Evolutionary conservation across 2,113 vertebrate species (phyloP).

Genomic region (Pterocles orientalis): DNA sequence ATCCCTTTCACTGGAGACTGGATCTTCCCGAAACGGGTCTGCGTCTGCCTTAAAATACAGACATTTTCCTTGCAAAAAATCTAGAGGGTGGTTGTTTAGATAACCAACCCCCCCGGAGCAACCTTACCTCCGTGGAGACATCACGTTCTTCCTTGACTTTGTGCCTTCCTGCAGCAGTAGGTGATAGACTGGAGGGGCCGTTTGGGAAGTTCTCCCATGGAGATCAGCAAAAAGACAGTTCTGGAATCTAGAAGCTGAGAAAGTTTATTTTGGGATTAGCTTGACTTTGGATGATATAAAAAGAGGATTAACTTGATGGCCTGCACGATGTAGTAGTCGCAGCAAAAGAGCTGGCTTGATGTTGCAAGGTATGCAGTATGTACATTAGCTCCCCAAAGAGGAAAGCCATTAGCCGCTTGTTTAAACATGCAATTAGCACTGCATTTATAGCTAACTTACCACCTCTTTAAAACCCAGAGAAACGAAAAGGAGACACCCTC

Average conservation of each 20-base stretch:
- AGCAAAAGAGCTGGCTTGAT: not conserved
- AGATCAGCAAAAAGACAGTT: not conserved
- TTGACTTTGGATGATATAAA: not conserved
- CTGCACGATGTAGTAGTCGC: not conserved
- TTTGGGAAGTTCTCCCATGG: not conserved
- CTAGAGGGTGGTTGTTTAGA: not conserved
- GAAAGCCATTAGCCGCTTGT: not conserved
- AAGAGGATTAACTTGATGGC: not conserved
- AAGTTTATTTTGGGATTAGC: conserved; percentile 38
- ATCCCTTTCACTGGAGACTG: not conserved
- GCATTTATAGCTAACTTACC: conserved; percentile 5
- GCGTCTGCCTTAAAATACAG: not conserved
- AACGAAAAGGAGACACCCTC: not conserved
- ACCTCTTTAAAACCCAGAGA: conserved; percentile 8
- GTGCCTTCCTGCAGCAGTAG: not conserved
- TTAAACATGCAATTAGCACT: not conserved
- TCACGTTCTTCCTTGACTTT: not conserved
- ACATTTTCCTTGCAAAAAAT: not conserved
- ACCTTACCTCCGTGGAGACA: not conserved
- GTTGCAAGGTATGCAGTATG: not conserved
- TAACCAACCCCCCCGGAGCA: not conserved
- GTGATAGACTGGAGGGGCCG: not conserved
- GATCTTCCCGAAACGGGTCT: not conserved
- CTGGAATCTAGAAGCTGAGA: not conserved
- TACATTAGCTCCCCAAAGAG: not conserved